Evolutionary conservation across 2,797 vertebrate species (phyloP).

Genomic region (Anabacerthia variegaticeps): DNA sequence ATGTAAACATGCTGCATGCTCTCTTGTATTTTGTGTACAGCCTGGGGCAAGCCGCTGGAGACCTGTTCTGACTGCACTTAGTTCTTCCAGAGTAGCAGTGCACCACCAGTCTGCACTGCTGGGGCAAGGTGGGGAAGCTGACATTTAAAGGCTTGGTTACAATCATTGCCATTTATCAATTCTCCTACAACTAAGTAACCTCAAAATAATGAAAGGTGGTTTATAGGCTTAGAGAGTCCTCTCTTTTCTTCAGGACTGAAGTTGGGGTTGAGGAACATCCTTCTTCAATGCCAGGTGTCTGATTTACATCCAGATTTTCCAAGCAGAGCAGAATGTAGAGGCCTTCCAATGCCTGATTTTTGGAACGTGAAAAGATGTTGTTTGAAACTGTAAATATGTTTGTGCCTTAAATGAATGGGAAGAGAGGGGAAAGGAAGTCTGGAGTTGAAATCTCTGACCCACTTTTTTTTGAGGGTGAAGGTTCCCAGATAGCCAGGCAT

Average conservation of each 20-base stretch:
- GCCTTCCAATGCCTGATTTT: neutral
- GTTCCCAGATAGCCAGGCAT: neutral
- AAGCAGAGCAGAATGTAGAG: neutral
- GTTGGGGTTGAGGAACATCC: neutral
- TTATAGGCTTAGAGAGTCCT: neutral
- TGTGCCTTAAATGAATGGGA: constrained; percentile 75
- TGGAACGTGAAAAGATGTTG: constrained; percentile 9
- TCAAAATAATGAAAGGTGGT: constrained; percentile 11
- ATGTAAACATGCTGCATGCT: constrained; percentile 72
- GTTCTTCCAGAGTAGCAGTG: constrained; percentile 18
- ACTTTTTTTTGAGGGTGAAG: neutral
- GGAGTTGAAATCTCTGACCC: constrained; percentile 29
- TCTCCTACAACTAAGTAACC: constrained; percentile 52
- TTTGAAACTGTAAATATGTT: constrained; percentile 73
- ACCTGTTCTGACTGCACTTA: constrained; percentile 23
- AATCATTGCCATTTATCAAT: constrained; percentile 63
- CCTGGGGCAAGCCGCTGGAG: constrained; percentile 41
- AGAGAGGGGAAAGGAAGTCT: constrained; percentile 30
- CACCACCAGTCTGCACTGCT: constrained; percentile 7
- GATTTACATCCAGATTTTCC: constrained; percentile 6
- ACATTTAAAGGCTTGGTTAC: neutral
- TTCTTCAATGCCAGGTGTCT: neutral
- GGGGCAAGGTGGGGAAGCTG: constrained; percentile 11
- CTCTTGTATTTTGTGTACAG: constrained; percentile 65
- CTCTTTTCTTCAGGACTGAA: neutral